Conservation (phyloP, 1,140 invertebrate genomes). For the Drosophila sproati region DNA sequence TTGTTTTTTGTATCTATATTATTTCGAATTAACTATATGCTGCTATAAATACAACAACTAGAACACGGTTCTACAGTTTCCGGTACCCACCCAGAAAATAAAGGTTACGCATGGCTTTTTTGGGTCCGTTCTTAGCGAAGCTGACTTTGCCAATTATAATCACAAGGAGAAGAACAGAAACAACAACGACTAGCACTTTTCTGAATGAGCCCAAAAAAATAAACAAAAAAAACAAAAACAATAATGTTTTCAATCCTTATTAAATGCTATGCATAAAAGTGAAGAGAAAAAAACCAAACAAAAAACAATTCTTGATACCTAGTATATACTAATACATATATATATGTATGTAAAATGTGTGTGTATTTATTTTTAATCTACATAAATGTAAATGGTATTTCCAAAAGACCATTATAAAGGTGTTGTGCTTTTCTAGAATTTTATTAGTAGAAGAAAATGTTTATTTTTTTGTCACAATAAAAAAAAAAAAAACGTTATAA, state of each 20-base stretch:
- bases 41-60: conserved; percentile 22
- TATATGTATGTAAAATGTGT: conserved; percentile 71
- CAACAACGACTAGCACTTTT: conserved; percentile 51
- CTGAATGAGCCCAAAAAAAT: conserved; percentile 11
- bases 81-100: conserved; percentile 32
- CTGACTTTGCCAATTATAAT: conserved; percentile 7
- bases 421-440: conserved; percentile 85
- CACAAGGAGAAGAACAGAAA: conserved; percentile 6
- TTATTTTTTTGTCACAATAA: conserved; percentile 80
- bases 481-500: conserved; percentile 62
- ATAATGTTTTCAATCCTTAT: conserved; percentile 63
- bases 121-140: conserved; percentile 28
- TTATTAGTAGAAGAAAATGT: conserved; percentile 79
- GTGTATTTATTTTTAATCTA: conserved; percentile 80
- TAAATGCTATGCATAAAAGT: conserved; percentile 73
- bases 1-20: no score
- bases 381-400: conserved; percentile 79
- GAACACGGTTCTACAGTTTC: conserved; percentile 36
- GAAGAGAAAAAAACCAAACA: conserved; percentile 41
- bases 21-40: conserved; percentile 6
- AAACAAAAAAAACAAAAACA: conserved; percentile 22
- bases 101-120: conserved; percentile 23
- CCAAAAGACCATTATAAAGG: conserved; percentile 84
- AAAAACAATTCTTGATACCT: conserved; percentile 69
- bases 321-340: conserved; percentile 61